Evolutionary conservation across 2,113 vertebrate species (phyloP).

Genomic region (Tyrannus savana): DNA sequence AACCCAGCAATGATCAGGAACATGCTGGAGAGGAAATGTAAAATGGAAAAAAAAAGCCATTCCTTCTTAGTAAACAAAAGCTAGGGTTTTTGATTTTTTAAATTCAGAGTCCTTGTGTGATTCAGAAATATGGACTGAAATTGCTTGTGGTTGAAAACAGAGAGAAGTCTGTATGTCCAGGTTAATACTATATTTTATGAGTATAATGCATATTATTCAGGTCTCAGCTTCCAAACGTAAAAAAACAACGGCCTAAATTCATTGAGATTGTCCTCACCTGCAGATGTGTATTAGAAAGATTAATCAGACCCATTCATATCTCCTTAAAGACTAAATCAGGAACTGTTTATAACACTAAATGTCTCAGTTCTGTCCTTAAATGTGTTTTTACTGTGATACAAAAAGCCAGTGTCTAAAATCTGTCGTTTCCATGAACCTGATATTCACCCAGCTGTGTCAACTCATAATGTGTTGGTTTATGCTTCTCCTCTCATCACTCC

Average conservation of each 20-base stretch:
- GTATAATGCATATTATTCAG: background rate
- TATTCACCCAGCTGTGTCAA: background rate
- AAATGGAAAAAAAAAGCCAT: fast-evolving
- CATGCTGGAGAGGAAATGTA: background rate
- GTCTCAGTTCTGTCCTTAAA: background rate
- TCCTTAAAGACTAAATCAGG: background rate
- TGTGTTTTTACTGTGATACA: background rate
- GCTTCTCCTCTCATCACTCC: background rate
- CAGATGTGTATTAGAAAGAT: background rate
- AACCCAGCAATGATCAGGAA: background rate
- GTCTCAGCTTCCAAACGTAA: background rate
- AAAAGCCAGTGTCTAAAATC: background rate
- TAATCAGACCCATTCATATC: background rate
- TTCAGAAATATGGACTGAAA: background rate
- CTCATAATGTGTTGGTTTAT: fast-evolving
- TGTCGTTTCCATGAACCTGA: background rate
- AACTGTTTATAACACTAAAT: background rate
- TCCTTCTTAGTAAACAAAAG: background rate
- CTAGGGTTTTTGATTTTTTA: background rate
- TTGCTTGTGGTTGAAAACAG: background rate
- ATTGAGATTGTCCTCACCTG: background rate
- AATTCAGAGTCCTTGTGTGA: background rate
- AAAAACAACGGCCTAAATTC: background rate
- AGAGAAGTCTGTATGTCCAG: background rate
- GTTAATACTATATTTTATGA: background rate